phyloP scores from a whole-genome alignment of 2,888 invertebrate genomes.

The Luperina testacea region DNA sequence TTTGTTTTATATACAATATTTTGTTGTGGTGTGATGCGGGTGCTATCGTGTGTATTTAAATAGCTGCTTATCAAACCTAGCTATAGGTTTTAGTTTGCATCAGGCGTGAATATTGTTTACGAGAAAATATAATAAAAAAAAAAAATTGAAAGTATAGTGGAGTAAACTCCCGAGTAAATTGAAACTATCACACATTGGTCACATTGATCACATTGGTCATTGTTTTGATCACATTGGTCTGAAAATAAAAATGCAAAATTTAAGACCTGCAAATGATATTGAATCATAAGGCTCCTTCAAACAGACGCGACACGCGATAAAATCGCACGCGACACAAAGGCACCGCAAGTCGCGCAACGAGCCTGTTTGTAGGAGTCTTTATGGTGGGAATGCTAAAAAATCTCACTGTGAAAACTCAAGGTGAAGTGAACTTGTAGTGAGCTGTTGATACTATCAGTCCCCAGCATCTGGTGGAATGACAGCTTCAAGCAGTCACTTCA shows the following conservation, averaged over 20 bases:
- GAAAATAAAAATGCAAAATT: neutral
- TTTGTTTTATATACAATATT: slow-evolving; percentile 58
- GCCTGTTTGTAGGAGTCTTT: too few species aligned
- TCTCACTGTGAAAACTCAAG: too few species aligned
- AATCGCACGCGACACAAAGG: too few species aligned
- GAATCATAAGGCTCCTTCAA: too few species aligned
- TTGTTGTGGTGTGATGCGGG: slow-evolving; percentile 57
- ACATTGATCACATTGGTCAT: too few species aligned
- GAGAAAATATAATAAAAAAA: neutral
- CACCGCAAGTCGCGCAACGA: too few species aligned
- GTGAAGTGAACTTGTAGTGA: too few species aligned
- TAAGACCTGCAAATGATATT: neutral
- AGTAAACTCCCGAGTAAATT: neutral
- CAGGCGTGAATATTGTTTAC: neutral
- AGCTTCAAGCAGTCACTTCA: too few species aligned
- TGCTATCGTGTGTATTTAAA: slow-evolving; percentile 19
- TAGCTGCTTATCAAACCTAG: slow-evolving; percentile 12
- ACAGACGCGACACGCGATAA: too few species aligned
- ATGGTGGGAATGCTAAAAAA: too few species aligned
- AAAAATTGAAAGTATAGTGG: neutral
- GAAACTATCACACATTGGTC: neutral
- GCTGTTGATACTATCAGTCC: too few species aligned
- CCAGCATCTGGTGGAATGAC: too few species aligned
- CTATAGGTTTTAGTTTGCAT: slow-evolving; percentile 11
- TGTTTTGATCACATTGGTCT: neutral